Conservation (phyloP, 2,888 invertebrate species). For the Apamea monoglypha region DNA sequence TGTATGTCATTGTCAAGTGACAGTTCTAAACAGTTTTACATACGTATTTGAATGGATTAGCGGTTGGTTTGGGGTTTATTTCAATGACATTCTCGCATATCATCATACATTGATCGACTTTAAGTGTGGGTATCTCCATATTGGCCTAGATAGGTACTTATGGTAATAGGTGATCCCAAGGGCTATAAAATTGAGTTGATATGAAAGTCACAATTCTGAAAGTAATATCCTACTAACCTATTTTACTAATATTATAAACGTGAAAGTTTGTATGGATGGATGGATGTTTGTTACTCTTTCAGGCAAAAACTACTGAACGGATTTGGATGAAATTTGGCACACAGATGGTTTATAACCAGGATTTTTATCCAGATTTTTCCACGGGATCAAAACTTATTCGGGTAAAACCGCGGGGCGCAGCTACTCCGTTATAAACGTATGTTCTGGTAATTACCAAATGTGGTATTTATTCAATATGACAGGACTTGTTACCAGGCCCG, state of each 20-base stretch:
- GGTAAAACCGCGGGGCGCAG: no score
- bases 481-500: background rate
- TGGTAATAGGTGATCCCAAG: background rate
- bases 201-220: background rate
- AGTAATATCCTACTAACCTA: no score
- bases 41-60: conserved; percentile 58
- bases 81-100: conserved; percentile 12
- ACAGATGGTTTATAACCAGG: no score
- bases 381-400: no score
- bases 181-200: background rate
- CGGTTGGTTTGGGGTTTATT: conserved; percentile 8
- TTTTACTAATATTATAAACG: no score
- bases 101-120: background rate
- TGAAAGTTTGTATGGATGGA: no score
- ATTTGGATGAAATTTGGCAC: no score
- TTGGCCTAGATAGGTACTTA: background rate
- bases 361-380: no score
- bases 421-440: no score
- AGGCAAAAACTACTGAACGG: no score
- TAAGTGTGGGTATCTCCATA: background rate
- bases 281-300: no score
- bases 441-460: background rate
- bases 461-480: background rate
- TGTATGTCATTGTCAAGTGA: conserved; percentile 46
- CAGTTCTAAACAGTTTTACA: conserved; percentile 61